Evolutionary conservation across 2,797 vertebrate species (phyloP).

Genomic region (Ataeniobius toweri): DNA sequence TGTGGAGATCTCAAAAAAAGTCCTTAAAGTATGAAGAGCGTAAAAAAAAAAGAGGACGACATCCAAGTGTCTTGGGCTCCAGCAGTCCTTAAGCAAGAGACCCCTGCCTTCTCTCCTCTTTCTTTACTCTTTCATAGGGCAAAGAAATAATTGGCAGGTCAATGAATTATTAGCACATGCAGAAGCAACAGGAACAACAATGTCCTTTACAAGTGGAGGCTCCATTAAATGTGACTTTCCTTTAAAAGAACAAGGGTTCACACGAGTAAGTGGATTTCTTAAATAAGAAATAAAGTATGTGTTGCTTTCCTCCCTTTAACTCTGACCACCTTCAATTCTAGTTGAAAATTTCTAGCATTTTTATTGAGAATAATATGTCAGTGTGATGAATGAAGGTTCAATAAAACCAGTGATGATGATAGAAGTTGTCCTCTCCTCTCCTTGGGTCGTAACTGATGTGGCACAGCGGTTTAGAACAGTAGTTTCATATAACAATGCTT

Average conservation of each 20-base stretch:
- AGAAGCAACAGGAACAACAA: slow-evolving; percentile 61
- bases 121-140: slow-evolving; percentile 59
- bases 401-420: slow-evolving; percentile 72
- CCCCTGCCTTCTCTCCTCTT: slow-evolving; percentile 47
- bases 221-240: slow-evolving; percentile 66
- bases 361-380: slow-evolving; percentile 70
- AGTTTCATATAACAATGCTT: slow-evolving; percentile 79
- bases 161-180: slow-evolving; percentile 77
- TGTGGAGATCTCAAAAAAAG: slow-evolving; percentile 66
- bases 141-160: slow-evolving; percentile 73
- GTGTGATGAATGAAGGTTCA: slow-evolving; percentile 71
- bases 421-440: slow-evolving; percentile 77
- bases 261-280: slow-evolving; percentile 64
- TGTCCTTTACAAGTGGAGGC: slow-evolving; percentile 59
- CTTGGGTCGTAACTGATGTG: slow-evolving; percentile 76
- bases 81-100: slow-evolving; percentile 68
- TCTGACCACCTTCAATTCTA: slow-evolving; percentile 56
- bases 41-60: slow-evolving; percentile 57
- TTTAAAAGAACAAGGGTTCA: slow-evolving; percentile 69
- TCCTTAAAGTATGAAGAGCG: slow-evolving; percentile 63
- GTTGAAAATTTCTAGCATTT: slow-evolving; percentile 66
- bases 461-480: slow-evolving; percentile 58
- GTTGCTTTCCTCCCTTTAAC: slow-evolving; percentile 50
- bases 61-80: slow-evolving; percentile 73
- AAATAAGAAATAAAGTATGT: slow-evolving; percentile 58